Conservation (phyloP, 2,888 invertebrate species). For the Aporophyla nigra region DNA sequence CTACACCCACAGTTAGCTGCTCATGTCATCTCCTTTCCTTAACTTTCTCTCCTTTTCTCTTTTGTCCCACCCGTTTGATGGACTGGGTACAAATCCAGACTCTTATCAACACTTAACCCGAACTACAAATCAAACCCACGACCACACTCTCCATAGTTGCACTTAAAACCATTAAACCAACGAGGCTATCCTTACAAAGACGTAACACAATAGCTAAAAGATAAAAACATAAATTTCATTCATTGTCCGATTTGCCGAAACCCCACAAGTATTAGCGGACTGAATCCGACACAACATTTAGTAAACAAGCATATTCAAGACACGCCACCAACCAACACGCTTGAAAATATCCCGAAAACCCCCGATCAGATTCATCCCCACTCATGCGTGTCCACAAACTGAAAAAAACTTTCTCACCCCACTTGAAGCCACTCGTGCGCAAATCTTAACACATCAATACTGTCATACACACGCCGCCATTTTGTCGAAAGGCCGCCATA, state of each 20-base stretch:
- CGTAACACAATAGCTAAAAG: background rate
- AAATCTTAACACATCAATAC: slow-evolving; percentile 54
- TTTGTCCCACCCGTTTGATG: no score
- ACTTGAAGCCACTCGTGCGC: slow-evolving; percentile 53
- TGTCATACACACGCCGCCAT: slow-evolving; percentile 46
- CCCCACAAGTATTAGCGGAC: background rate
- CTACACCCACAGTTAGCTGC: background rate
- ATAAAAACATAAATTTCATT: background rate
- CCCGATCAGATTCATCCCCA: slow-evolving; percentile 6
- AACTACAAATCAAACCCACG: background rate
- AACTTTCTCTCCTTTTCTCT: no score
- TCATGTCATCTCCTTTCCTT: no score
- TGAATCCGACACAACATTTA: background rate
- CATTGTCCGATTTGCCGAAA: background rate
- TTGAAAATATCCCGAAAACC: slow-evolving; percentile 16
- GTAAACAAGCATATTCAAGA: slow-evolving; percentile 32
- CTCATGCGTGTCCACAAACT: slow-evolving; percentile 29
- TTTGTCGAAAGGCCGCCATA: slow-evolving; percentile 25
- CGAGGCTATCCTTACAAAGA: background rate
- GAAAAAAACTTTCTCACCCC: slow-evolving; percentile 27
- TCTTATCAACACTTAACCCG: background rate
- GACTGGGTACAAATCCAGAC: background rate
- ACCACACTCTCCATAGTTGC: background rate
- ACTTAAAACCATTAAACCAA: background rate
- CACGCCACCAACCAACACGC: slow-evolving; percentile 27